Percentiles rank a stretch among this genome's conserved stretches.
Conservation (phyloP, 2,113 vertebrate species). For the pig (Sus scrofa) region T2T-Sscrofa CM000818.6:58194501-58195000, state of each 20-base stretch:
- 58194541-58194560: not conserved
- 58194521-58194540: not conserved
- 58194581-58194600: not conserved
- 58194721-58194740: not conserved
- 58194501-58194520: not conserved
- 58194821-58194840: not conserved
- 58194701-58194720: not conserved
- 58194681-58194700: not conserved
- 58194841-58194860: not conserved
- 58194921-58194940: not conserved
- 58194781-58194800: not conserved
- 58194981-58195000: not conserved
- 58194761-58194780: not conserved
- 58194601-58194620: not conserved
- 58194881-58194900: slow-evolving; percentile 47
- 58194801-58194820: not conserved
- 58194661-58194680: not conserved
- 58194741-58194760: not conserved
- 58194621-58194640: not conserved
- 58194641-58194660: not conserved
- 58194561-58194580: not conserved
- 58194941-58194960: not conserved
- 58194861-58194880: slow-evolving; percentile 29
- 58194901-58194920: not conserved
- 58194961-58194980: not conserved